Evolutionary conservation across 2,113 vertebrate species (phyloP).

Genomic region (Halcyon malimbica): DNA sequence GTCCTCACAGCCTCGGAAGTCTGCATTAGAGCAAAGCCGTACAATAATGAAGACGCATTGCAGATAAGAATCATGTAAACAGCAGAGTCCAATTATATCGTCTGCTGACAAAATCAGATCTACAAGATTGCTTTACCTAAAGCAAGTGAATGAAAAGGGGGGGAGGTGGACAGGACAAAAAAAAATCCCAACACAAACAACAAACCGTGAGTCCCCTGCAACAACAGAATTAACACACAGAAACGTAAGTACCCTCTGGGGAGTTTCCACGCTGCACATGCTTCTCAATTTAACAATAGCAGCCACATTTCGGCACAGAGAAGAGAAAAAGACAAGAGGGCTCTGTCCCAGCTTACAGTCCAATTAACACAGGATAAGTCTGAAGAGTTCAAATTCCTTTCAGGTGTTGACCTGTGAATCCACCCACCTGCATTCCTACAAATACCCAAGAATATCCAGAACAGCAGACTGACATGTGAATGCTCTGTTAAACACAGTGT

Average conservation of each 20-base stretch:
- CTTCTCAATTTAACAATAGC: neutral
- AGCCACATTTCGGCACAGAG: accelerated
- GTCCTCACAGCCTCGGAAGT: accelerated
- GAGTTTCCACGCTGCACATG: neutral
- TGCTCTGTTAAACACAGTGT: neutral
- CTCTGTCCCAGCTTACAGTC: neutral
- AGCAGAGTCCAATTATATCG: neutral
- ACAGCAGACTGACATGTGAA: neutral
- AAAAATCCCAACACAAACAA: too few relatives aligned
- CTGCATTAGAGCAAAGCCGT: neutral
- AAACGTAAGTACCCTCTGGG: neutral
- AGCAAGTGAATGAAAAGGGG: neutral
- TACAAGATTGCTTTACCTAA: neutral
- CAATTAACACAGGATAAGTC: neutral
- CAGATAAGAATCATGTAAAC: neutral
- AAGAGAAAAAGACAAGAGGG: neutral
- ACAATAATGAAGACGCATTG: accelerated
- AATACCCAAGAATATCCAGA: neutral
- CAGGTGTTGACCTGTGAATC: neutral
- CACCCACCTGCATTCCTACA: neutral
- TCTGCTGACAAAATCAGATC: neutral
- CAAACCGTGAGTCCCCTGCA: accelerated
- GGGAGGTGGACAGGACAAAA: too few relatives aligned
- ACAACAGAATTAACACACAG: neutral
- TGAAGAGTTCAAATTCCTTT: neutral